Evolutionary conservation across 1,140 invertebrate species (phyloP).

Genomic region (Dryas iulia): DNA sequence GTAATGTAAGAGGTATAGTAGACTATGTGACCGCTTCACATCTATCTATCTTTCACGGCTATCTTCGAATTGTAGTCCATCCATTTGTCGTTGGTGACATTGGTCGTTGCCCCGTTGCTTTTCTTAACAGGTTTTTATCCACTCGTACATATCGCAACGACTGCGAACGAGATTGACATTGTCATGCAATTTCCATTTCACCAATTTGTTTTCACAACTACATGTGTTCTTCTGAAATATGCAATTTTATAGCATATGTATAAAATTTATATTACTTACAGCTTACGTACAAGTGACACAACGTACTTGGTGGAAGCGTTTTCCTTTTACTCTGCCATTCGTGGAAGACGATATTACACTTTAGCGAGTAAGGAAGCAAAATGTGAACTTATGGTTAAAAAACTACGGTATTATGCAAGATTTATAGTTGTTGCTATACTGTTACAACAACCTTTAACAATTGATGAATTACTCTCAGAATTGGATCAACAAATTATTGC

Average conservation of each 20-base stretch:
- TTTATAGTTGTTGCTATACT: conserved; percentile 97
- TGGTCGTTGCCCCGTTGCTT: no score
- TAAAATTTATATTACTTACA: conserved; percentile 49
- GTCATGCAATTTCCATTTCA: no score
- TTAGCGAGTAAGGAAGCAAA: conserved; percentile 96
- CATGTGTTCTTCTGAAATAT: not conserved
- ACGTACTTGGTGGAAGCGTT: conserved; percentile 97
- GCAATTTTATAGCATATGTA: not conserved
- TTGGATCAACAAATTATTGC: conserved; percentile 95
- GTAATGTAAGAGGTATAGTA: no score
- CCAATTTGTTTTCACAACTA: no score
- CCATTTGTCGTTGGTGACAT: no score
- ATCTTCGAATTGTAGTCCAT: no score
- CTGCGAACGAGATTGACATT: no score
- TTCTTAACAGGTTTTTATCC: no score
- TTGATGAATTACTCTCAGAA: conserved; percentile 95
- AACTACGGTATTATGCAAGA: conserved; percentile 96
- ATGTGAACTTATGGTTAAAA: conserved; percentile 98
- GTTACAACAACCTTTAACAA: conserved; percentile 67
- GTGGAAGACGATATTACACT: conserved; percentile 96
- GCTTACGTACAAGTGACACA: conserved; percentile 96
- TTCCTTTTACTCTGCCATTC: conserved; percentile 97
- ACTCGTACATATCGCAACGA: no score
- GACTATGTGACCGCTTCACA: no score
- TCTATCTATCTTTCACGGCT: no score